These are phyloP conservation scores for Hippocampus barbouri DNA, from an alignment of 2,113 vertebrate genomes.

Conservation along the genomic window DNA sequence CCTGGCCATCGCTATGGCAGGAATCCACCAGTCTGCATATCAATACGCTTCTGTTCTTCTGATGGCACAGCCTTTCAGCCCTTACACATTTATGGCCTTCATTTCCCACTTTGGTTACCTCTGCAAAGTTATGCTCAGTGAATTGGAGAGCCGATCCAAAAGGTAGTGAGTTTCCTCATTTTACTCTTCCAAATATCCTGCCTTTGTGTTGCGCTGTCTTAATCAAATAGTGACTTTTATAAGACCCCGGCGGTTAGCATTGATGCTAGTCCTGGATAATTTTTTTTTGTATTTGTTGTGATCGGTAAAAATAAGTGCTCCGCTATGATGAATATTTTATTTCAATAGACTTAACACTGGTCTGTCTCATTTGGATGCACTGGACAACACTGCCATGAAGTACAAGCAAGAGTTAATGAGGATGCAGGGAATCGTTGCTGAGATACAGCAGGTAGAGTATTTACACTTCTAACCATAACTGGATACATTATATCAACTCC, in stretches of 20 bases:
- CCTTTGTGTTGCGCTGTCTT: neutral
- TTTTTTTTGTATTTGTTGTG: neutral
- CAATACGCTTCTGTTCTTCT: conserved; percentile 63
- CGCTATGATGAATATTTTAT: neutral
- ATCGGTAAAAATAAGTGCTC: neutral
- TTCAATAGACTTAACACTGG: conserved; percentile 45
- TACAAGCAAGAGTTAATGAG: conserved; percentile 31
- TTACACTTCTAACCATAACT: neutral
- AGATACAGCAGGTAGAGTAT: conserved; percentile 55
- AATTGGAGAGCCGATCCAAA: conserved; percentile 29
- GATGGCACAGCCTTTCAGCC: conserved; percentile 62
- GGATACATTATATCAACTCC: neutral
- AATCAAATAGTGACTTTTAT: neutral
- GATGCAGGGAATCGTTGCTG: conserved; percentile 36
- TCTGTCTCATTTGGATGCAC: conserved; percentile 46
- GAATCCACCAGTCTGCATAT: conserved; percentile 72
- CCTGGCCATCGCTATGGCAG: conserved; percentile 69
- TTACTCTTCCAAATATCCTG: neutral
- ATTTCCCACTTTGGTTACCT: conserved; percentile 64
- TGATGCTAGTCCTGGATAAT: neutral
- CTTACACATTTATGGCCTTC: conserved; percentile 72
- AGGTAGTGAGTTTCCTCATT: conserved; percentile 53
- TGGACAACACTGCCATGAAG: conserved; percentile 37
- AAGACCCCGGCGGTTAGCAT: neutral
- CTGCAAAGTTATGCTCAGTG: conserved; percentile 40